Evolutionary conservation across 2,113 vertebrate species (phyloP).

Genomic region (Coracopsis vasa): DNA sequence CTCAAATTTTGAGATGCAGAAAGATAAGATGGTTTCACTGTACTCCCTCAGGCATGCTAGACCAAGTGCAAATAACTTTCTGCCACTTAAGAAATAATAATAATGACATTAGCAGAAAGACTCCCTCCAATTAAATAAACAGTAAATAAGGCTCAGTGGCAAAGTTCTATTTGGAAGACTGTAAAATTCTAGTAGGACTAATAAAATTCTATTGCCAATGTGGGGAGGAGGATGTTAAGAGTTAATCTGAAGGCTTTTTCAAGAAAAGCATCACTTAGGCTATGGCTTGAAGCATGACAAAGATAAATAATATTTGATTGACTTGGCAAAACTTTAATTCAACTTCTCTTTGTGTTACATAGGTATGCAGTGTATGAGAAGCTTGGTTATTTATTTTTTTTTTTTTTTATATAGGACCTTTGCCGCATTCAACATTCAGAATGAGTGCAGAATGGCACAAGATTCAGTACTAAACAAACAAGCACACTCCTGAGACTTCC

Average conservation of each 20-base stretch:
- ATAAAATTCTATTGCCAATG: background rate
- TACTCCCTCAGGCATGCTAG: background rate
- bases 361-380: background rate
- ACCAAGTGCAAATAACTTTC: background rate
- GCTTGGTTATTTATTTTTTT: background rate
- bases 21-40: background rate
- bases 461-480: rapidly evolving
- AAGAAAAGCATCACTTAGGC: background rate
- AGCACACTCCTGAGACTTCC: background rate
- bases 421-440: background rate
- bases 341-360: background rate
- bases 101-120: background rate
- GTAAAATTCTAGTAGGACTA: background rate
- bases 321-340: background rate
- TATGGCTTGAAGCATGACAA: background rate
- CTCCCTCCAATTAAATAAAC: background rate
- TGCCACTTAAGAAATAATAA: background rate
- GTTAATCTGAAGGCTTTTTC: background rate
- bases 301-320: background rate
- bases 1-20: background rate
- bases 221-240: background rate
- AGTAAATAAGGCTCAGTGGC: background rate
- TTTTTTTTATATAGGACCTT: background rate
- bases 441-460: background rate
- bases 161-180: background rate